phyloP scores from a whole-genome alignment of 2,797 vertebrate species.

The Tamandua tetradactyla region DNA sequence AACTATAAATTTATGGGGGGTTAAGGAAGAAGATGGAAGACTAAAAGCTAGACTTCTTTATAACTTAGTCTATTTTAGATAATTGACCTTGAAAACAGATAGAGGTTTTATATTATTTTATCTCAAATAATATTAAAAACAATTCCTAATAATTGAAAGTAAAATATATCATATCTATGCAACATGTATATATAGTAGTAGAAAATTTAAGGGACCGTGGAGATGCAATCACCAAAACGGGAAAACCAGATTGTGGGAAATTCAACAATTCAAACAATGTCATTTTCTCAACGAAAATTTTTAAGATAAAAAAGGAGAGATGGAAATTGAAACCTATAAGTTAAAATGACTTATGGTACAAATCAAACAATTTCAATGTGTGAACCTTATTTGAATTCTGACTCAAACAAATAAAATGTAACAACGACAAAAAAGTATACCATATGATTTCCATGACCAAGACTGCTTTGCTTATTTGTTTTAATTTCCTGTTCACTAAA shows the following conservation, averaged over 20 bases:
- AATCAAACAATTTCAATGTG: background rate
- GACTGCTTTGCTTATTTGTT: background rate
- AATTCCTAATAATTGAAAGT: background rate
- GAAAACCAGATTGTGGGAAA: background rate
- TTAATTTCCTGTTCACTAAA: background rate
- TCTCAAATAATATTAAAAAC: background rate
- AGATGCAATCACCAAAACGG: background rate
- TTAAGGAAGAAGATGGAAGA: background rate
- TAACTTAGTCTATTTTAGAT: background rate
- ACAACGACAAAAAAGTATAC: background rate
- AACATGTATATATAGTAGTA: background rate
- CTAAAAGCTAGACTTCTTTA: background rate
- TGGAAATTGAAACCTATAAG: background rate
- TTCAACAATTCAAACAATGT: background rate
- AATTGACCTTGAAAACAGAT: background rate
- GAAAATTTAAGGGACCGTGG: background rate
- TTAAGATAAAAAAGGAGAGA: background rate
- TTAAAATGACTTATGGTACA: background rate
- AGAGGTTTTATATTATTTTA: background rate
- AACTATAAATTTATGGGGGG: background rate
- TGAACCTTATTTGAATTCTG: background rate
- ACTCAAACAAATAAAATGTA: background rate
- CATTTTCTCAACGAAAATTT: background rate
- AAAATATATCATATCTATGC: background rate
- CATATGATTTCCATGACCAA: background rate